These are phyloP conservation scores for Leptopterna dolabrata DNA, from an alignment of 2,888 invertebrate genomes.

Conservation along the genomic window DNA sequence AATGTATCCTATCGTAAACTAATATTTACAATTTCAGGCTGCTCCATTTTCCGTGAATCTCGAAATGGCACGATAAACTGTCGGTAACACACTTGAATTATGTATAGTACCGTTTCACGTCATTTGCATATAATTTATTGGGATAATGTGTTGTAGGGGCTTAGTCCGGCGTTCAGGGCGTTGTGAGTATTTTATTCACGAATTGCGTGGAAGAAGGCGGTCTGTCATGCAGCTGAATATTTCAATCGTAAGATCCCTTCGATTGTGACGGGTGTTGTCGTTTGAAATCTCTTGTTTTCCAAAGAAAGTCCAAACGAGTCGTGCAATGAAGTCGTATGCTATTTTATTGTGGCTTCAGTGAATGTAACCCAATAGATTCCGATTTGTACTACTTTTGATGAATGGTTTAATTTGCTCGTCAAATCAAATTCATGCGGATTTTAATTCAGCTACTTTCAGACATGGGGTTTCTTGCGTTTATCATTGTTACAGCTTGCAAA, in stretches of 20 bases:
- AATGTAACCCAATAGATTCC: too few species aligned
- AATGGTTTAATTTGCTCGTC: too few species aligned
- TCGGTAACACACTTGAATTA: neutral
- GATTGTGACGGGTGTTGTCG: neutral
- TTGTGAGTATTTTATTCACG: neutral
- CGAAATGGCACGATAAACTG: neutral
- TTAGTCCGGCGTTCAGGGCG: neutral
- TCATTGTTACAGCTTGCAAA: too few species aligned
- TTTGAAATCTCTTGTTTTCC: neutral
- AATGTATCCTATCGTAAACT: neutral
- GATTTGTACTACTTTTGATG: too few species aligned
- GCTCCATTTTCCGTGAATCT: neutral
- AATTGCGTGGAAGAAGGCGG: conserved; percentile 18
- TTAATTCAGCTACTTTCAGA: too few species aligned
- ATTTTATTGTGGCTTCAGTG: too few species aligned
- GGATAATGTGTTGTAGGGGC: neutral
- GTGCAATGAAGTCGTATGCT: too few species aligned
- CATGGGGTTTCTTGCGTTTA: too few species aligned
- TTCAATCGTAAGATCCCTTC: neutral
- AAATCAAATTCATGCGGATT: too few species aligned
- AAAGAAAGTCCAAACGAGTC: too few species aligned
- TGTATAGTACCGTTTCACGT: neutral
- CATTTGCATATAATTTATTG: neutral
- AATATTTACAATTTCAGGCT: neutral
- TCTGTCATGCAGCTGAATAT: neutral